Percentiles rank a stretch among this genome's conserved stretches.
These are phyloP conservation scores for Heterotis niloticus DNA, from an alignment of 2,113 vertebrate genomes.

Conservation along the genomic window DNA sequence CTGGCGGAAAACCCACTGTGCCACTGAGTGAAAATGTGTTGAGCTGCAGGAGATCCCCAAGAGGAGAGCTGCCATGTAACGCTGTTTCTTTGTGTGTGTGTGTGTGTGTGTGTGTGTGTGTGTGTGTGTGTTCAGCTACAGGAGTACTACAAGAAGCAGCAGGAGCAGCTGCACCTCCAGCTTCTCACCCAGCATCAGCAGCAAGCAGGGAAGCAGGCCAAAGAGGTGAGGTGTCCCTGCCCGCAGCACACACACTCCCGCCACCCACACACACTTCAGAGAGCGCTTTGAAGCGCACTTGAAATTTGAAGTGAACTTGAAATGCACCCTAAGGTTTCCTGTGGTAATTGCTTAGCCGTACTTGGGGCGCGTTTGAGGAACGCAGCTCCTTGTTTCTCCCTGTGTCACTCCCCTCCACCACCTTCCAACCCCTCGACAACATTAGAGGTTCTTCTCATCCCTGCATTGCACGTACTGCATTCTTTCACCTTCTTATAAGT, in stretches of 20 bases:
- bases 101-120: constrained; percentile 20
- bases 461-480: too few species aligned
- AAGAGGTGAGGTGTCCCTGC: constrained; percentile 79
- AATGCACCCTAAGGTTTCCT: neutral
- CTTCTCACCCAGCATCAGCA: constrained; percentile 87
- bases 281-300: too few species aligned
- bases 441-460: too few species aligned
- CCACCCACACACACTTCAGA: neutral
- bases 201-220: constrained; percentile 77
- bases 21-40: neutral
- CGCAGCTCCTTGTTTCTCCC: too few species aligned
- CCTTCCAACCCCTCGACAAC: too few species aligned
- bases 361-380: too few species aligned
- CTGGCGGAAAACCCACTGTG: too few species aligned
- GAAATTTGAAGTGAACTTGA: neutral
- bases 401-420: too few species aligned
- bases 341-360: too few species aligned
- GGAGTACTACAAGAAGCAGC: constrained; percentile 99
- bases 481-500: too few species aligned
- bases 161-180: constrained; percentile 96
- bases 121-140: constrained; percentile 71
- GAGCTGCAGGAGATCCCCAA: neutral
- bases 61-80: too few species aligned
- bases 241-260: neutral
- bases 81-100: constrained; percentile 11